Evolutionary conservation across 2,797 vertebrate genomes (phyloP).

Genomic region (Netta rufina): DNA sequence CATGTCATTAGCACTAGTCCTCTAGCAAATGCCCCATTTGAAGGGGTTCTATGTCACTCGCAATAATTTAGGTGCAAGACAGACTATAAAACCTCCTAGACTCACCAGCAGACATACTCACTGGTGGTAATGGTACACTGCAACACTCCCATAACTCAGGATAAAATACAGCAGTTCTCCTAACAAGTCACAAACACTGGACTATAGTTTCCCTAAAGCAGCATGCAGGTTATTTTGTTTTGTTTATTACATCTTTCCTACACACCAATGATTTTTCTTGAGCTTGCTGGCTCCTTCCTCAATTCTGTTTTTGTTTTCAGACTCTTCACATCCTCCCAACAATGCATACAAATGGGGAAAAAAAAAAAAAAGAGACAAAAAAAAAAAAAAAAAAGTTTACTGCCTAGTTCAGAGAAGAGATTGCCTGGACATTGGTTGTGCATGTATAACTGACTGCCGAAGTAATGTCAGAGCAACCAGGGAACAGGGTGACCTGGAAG

Average conservation of each 20-base stretch:
- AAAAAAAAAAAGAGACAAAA: neutral
- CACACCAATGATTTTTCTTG: neutral
- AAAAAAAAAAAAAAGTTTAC: neutral
- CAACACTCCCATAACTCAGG: constrained; percentile 10
- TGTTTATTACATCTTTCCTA: neutral
- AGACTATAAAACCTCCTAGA: constrained; percentile 51
- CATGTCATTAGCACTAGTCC: constrained; percentile 39
- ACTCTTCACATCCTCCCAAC: neutral
- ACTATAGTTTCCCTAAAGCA: neutral
- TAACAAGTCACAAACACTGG: constrained; percentile 11
- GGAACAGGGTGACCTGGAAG: constrained; percentile 51
- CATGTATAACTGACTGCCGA: neutral
- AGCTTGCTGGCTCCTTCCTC: neutral
- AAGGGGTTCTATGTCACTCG: constrained; percentile 44
- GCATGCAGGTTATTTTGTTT: neutral
- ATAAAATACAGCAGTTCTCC: constrained; percentile 4
- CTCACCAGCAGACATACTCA: neutral
- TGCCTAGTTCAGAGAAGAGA: neutral
- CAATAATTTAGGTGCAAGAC: constrained; percentile 50
- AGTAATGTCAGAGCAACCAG: constrained; percentile 30
- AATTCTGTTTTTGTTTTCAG: neutral
- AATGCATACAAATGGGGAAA: neutral
- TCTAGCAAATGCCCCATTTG: constrained; percentile 25
- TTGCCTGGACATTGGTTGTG: neutral
- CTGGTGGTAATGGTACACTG: neutral